These are phyloP conservation scores for Mastomys coucha DNA, from an alignment of 2,113 vertebrate genomes.

Conservation along the genomic window DNA sequence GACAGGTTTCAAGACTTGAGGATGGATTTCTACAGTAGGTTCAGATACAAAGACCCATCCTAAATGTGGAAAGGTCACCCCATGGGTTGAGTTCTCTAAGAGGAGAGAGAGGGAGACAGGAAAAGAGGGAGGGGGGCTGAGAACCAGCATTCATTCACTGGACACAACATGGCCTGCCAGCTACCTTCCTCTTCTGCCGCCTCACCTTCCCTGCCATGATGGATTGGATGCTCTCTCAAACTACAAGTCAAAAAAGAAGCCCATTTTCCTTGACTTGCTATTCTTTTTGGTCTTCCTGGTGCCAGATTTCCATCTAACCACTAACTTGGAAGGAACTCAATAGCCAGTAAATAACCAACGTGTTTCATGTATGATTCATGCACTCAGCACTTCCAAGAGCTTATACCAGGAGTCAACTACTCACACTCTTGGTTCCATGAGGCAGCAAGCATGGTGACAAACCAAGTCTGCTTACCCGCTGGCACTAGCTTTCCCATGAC, in stretches of 20 bases:
- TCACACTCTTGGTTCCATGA: neutral
- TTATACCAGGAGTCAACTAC: neutral
- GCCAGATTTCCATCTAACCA: slow-evolving; percentile 15
- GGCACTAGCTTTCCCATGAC: neutral
- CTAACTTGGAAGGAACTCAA: neutral
- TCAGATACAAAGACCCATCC: neutral
- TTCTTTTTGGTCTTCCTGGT: slow-evolving; percentile 52
- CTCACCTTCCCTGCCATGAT: rapidly evolving
- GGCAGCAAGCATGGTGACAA: neutral
- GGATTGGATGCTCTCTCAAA: neutral
- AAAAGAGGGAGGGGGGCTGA: too few relatives aligned
- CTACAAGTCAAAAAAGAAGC: too few relatives aligned
- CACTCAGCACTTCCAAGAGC: rapidly evolving
- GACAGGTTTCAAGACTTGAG: too few relatives aligned
- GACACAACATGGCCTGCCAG: neutral
- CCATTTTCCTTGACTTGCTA: neutral
- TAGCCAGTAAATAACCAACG: too few relatives aligned
- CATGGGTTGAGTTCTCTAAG: neutral
- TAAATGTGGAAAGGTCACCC: neutral
- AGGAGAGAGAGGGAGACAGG: neutral
- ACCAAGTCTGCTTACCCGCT: neutral
- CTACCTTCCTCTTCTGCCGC: neutral
- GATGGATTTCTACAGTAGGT: neutral
- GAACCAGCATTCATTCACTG: too few relatives aligned
- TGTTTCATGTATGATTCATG: neutral